Conservation (phyloP, 2,888 invertebrate species). For the Caenorhabditis zanzibari region DNA sequence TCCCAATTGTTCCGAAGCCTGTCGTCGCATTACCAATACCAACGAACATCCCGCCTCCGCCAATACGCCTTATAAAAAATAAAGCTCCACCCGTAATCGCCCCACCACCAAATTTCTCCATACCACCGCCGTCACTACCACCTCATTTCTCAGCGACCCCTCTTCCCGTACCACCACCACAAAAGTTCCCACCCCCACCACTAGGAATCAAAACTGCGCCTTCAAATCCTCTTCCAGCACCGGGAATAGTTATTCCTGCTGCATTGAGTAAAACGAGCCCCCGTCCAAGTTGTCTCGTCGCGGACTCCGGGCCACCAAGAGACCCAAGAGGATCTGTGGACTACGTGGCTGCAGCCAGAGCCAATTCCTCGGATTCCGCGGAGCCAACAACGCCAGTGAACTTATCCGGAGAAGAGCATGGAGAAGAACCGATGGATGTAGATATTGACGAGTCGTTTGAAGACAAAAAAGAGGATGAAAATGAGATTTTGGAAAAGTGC, state of each 20-base stretch:
- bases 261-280: not conserved
- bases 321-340: not conserved
- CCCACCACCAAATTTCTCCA: not conserved
- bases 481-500: conserved; percentile 13
- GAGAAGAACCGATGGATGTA: conserved; percentile 33
- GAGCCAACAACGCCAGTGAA: not conserved
- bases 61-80: not conserved
- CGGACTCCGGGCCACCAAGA: not conserved
- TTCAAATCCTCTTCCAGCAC: not conserved
- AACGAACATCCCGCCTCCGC: not conserved
- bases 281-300: conserved; percentile 1
- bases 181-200: not conserved
- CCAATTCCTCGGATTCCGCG: not conserved
- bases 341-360: not conserved
- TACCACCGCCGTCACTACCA: not conserved
- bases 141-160: not conserved
- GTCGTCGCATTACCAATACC: not conserved
- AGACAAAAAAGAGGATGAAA: conserved; percentile 18
- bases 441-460: conserved; percentile 1
- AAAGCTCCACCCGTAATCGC: not conserved
- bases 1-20: not conserved
- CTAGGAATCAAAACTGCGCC: not conserved
- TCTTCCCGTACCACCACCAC: not conserved
- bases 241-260: not conserved
- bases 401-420: conserved; percentile 16